Conservation (phyloP, 2,797 vertebrate species). For the Pelochelys cantorii region DNA sequence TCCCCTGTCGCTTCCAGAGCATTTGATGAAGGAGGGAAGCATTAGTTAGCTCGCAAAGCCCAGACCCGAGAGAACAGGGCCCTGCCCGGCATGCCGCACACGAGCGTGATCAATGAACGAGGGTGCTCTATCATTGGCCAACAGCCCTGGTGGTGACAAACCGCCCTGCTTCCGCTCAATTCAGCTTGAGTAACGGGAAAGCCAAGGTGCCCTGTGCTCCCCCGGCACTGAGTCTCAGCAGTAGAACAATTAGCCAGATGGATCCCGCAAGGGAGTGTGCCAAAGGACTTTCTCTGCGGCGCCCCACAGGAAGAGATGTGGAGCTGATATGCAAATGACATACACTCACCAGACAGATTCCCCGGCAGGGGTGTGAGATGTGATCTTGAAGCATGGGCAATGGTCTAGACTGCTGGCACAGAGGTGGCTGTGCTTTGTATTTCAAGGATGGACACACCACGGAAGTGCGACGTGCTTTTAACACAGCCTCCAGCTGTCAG, state of each 20-base stretch:
- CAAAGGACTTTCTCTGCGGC: not conserved
- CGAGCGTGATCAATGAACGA: not conserved
- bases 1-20: not conserved
- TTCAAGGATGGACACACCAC: not conserved
- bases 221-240: not conserved
- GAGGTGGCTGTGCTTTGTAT: accelerated
- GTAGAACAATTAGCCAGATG: not conserved
- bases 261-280: accelerated
- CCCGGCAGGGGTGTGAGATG: not conserved
- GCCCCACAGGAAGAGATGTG: not conserved
- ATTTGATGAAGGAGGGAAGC: not conserved
- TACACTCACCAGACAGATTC: not conserved
- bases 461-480: not conserved
- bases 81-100: accelerated
- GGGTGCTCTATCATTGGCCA: not conserved
- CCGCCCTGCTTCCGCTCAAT: not conserved
- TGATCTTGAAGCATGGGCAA: not conserved
- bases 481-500: not conserved
- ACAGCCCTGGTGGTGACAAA: not conserved
- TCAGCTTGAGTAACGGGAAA: not conserved
- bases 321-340: not conserved
- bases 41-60: not conserved
- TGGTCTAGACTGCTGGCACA: accelerated
- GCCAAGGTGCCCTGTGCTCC: not conserved
- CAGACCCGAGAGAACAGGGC: not conserved